Evolutionary conservation across 2,888 invertebrate genomes (phyloP).

Genomic region (Diarsia mendica): DNA sequence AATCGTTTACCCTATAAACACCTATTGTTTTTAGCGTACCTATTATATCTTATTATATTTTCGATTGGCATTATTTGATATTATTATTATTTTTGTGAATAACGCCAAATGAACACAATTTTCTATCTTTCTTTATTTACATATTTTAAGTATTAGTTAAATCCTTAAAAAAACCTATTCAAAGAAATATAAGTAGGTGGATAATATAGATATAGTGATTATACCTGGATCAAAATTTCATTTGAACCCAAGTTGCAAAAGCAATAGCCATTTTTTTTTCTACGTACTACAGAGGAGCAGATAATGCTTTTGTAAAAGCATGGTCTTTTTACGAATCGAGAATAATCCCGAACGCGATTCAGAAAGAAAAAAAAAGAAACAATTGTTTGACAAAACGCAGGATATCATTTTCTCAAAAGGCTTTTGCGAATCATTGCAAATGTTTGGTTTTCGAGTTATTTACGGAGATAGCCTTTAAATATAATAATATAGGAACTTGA

Average conservation of each 20-base stretch:
- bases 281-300: background rate
- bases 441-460: background rate
- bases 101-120: too few relatives aligned
- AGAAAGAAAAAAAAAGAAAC: conserved; percentile 1
- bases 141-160: too few relatives aligned
- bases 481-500: too few relatives aligned
- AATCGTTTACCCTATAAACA: background rate
- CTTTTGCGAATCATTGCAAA: conserved; percentile 6
- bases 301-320: background rate
- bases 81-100: too few relatives aligned
- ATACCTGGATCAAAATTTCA: background rate
- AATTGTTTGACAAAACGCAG: conserved; percentile 11
- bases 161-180: too few relatives aligned
- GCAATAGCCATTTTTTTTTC: conserved; percentile 11
- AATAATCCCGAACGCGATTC: conserved; percentile 2
- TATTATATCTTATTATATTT: background rate
- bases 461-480: background rate
- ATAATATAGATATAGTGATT: too few relatives aligned
- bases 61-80: too few relatives aligned
- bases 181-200: too few relatives aligned
- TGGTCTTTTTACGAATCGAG: conserved; percentile 22
- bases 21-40: background rate
- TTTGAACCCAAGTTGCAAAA: background rate
- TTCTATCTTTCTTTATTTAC: too few relatives aligned
- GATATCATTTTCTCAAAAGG: background rate